A percentile compares a stretch with the other conserved stretches of the same genome.
phyloP scores from a whole-genome alignment of 2,797 vertebrate genomes.

The Silurus aristotelis region DNA sequence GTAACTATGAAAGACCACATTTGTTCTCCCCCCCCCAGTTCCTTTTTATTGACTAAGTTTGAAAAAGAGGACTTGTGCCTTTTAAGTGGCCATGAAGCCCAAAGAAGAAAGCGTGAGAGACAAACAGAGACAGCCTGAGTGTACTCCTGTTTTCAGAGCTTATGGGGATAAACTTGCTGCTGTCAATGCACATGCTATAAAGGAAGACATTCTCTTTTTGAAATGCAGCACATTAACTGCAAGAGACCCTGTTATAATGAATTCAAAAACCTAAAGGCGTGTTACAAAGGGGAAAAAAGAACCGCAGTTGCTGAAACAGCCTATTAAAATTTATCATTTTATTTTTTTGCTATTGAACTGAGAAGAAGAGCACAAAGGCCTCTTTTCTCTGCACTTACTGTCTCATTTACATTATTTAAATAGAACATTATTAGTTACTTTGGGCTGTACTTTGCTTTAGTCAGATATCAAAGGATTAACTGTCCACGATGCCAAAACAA shows the following conservation, averaged over 20 bases:
- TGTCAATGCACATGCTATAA: conserved; percentile 18
- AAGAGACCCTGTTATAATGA: conserved; percentile 7
- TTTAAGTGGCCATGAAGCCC: conserved; percentile 30
- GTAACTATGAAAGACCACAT: conserved; percentile 55
- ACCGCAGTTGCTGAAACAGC: background rate
- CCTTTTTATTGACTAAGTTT: conserved; percentile 40
- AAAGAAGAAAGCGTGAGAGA: conserved; percentile 8
- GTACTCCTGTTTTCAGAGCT: conserved; percentile 10
- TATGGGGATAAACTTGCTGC: conserved; percentile 9
- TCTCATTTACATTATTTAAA: background rate
- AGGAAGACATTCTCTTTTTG: conserved; percentile 15
- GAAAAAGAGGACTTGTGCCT: conserved; percentile 38
- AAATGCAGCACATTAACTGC: conserved; percentile 3
- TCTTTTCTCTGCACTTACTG: background rate
- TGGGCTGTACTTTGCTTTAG: background rate
- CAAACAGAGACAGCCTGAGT: conserved; percentile 23
- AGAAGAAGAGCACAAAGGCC: background rate
- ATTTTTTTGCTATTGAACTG: background rate
- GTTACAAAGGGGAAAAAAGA: background rate
- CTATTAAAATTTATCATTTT: conserved; percentile 14
- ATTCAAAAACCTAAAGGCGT: background rate
- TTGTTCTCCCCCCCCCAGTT: conserved; percentile 49
- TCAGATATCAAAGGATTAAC: background rate
- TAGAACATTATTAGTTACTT: background rate
- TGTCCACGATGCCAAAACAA: background rate